Conservation (phyloP, 2,797 vertebrate genomes). For the Atherinosoma microstoma region DNA sequence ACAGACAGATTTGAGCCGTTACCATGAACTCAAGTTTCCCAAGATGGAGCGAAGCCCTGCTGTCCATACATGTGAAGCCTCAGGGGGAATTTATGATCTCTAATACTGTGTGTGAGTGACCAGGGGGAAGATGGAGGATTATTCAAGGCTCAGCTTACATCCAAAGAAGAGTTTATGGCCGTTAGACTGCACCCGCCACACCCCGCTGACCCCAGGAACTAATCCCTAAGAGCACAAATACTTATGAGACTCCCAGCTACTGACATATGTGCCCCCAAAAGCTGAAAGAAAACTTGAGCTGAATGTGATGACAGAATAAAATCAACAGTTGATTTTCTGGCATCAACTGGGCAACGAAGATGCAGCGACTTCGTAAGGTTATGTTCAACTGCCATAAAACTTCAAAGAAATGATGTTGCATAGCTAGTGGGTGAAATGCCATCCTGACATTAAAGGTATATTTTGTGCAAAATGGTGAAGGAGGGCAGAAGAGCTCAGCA, state of each 20-base stretch:
- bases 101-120: constrained; percentile 56
- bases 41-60: constrained; percentile 44
- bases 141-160: constrained; percentile 73
- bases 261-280: constrained; percentile 36
- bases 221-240: constrained; percentile 44
- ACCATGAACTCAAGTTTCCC: constrained; percentile 49
- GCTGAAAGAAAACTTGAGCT: constrained; percentile 12
- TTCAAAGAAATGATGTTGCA: neutral
- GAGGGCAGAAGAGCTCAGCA: neutral
- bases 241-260: constrained; percentile 48
- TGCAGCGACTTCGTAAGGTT: neutral
- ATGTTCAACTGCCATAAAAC: neutral
- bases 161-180: constrained; percentile 59
- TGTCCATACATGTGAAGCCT: constrained; percentile 27
- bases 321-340: neutral
- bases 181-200: constrained; percentile 42
- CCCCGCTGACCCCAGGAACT: constrained; percentile 44
- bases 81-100: constrained; percentile 66
- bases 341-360: neutral
- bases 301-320: neutral
- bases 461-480: neutral
- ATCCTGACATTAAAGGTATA: neutral
- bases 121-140: constrained; percentile 49
- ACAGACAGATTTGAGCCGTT: constrained; percentile 32
- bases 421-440: neutral